Percentiles rank a stretch among this genome's conserved stretches.
These are phyloP conservation scores for Argyresthia goedartella DNA, from an alignment of 2,888 invertebrate species.

Conservation along the genomic window DNA sequence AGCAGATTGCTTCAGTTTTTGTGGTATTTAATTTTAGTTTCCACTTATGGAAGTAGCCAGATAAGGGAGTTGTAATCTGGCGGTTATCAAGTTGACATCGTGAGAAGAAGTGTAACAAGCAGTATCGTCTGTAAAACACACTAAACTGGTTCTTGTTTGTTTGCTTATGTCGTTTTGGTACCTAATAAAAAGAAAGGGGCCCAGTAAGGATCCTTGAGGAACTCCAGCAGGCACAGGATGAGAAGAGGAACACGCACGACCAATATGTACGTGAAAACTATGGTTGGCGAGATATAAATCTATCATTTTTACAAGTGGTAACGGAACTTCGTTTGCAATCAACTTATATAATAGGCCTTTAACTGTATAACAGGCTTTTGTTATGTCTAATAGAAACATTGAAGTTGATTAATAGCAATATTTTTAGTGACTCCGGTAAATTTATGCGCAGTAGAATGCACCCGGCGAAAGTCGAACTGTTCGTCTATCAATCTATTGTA, in stretches of 20 bases:
- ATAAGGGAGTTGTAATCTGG: too few relatives aligned
- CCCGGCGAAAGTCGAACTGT: not conserved
- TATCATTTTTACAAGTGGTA: too few relatives aligned
- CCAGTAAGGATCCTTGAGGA: too few relatives aligned
- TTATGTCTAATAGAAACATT: not conserved
- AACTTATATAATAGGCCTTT: not conserved
- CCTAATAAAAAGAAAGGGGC: slow-evolving; percentile 7
- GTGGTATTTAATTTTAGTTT: too few relatives aligned
- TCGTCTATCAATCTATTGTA: not conserved
- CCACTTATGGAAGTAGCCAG: too few relatives aligned
- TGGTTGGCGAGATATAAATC: too few relatives aligned
- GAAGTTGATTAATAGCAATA: not conserved
- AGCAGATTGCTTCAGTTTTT: slow-evolving; percentile 7
- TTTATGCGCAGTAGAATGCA: not conserved
- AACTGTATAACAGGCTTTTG: not conserved
- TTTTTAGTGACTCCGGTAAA: not conserved
- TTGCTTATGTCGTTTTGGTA: slow-evolving; percentile 6
- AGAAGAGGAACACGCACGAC: too few relatives aligned
- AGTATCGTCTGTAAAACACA: slow-evolving; percentile 9
- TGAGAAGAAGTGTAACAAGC: slow-evolving; percentile 9
- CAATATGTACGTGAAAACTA: too few relatives aligned
- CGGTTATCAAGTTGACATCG: too few relatives aligned
- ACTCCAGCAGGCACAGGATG: too few relatives aligned
- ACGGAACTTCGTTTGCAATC: not conserved
- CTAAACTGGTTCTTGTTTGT: slow-evolving; percentile 2